Percentiles rank a stretch among this genome's conserved stretches.
Evolutionary conservation across 2,888 invertebrate species (phyloP).

Genomic region (Drosophila pseudotakahashii): DNA sequence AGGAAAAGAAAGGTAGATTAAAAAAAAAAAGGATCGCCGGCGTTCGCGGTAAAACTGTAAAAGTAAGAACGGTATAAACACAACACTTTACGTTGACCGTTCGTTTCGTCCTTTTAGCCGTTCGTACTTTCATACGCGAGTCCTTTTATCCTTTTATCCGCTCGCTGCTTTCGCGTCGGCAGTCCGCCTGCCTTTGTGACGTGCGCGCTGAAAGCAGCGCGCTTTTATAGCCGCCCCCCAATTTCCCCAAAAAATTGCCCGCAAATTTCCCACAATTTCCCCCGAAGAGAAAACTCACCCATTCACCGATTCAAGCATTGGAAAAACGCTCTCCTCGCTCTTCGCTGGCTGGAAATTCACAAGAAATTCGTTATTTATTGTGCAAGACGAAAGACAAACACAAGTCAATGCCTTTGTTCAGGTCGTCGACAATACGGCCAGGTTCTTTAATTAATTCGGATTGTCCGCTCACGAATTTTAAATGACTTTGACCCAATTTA

Average conservation of each 20-base stretch:
- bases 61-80: background rate
- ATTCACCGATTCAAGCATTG: conserved; percentile 5
- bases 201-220: conserved; percentile 27
- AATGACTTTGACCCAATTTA: conserved; percentile 1
- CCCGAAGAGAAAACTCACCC: conserved; percentile 22
- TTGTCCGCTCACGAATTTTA: background rate
- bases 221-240: conserved; percentile 57
- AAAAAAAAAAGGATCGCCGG: conserved; percentile 9
- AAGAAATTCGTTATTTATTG: conserved; percentile 31
- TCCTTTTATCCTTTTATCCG: conserved; percentile 7
- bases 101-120: background rate
- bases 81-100: background rate
- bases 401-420: conserved; percentile 18
- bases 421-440: background rate
- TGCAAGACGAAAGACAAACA: conserved; percentile 22
- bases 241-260: background rate
- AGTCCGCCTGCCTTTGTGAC: conserved; percentile 43
- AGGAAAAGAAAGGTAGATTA: background rate
- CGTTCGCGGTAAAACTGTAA: background rate
- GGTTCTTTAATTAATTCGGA: conserved; percentile 4
- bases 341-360: conserved; percentile 9
- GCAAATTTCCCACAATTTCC: background rate
- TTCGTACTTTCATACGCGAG: background rate
- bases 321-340: background rate
- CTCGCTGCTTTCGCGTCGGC: conserved; percentile 12